Evolutionary conservation across 1,140 invertebrate species (phyloP), one percentile per base, ranked within the genome.

Genomic region (Phthorimaea operculella): DNA sequence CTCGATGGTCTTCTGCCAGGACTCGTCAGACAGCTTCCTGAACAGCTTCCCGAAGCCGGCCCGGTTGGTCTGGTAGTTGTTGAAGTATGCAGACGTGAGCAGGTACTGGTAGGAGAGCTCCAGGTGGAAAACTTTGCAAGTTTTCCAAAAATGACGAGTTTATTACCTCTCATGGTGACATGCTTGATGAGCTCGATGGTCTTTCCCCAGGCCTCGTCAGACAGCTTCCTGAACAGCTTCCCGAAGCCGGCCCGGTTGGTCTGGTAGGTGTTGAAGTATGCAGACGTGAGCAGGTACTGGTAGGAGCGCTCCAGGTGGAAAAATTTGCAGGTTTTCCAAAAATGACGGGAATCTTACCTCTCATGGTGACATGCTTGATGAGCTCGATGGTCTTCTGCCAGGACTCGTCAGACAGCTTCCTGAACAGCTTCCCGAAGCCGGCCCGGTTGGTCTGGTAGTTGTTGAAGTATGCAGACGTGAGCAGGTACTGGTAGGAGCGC

Each of bases 211-310:
- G 89, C 84, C 17, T 89, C 74, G 60, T 96, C 93, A 3, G 93
- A 92, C 8, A 93, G 72, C 61, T 90, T 89, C 52, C 89, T 87
- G 79, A 93, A 94, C 10, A 94, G 80, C 69, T 89, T 90, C 61
- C 89, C 88, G 79, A 96, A 95, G 10, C 94, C 94, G 33, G 87
- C 87, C 39, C 94, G 87, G 77, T 93, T 91, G 49, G 89, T 89
- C 67, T 92, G 88, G 73, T 91, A 94, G 66, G 92, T 93, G 50
- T 90, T 90, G 79, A 93, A 95, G 76, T 93, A 89, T 1, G 91
- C 90, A 8, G 92, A 89, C 80, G 93, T 88, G 3, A 94, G 74
- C 12, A 95, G 81, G 61, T 90, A 94, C 55, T 94, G 89, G 59
- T 91, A 93, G 10, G 92, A 94, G 12, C 88, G 83, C 34, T 88